Conservation (phyloP, 1,140 invertebrate genomes). For the Drosophila orena region DNA sequence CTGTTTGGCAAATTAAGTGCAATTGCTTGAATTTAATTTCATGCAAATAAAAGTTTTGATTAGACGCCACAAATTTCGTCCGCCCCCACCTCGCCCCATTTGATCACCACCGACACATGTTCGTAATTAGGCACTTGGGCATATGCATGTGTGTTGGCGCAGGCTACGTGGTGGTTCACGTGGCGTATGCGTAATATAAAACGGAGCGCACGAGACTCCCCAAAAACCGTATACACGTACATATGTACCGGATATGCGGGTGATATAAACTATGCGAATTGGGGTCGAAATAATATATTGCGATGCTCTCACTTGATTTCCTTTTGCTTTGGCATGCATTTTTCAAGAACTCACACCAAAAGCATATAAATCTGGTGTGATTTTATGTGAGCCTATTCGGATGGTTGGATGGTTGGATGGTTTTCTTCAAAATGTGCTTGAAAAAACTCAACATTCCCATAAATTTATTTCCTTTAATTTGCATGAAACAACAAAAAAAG, state of each 20-base stretch:
- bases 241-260: constrained; percentile 23
- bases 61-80: constrained; percentile 46
- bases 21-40: constrained; percentile 84
- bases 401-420: too few species aligned
- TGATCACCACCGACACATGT: constrained; percentile 60
- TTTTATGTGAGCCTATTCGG: too few species aligned
- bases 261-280: constrained; percentile 45
- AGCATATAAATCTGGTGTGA: constrained; percentile 7
- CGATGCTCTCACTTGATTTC: constrained; percentile 28
- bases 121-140: constrained; percentile 76
- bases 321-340: constrained; percentile 23
- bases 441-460: too few species aligned
- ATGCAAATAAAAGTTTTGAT: constrained; percentile 84
- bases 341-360: background rate
- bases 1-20: constrained; percentile 83
- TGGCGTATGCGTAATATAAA: constrained; percentile 68
- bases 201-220: constrained; percentile 35
- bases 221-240: constrained; percentile 27
- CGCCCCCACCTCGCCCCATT: constrained; percentile 6
- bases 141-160: constrained; percentile 41
- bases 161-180: constrained; percentile 36
- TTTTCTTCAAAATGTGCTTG: too few species aligned
- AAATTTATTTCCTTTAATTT: too few species aligned
- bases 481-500: too few species aligned
- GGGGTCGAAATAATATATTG: constrained; percentile 45